phyloP scores from a whole-genome alignment of 1,140 invertebrate species.

The Tenebrio molitor region DNA sequence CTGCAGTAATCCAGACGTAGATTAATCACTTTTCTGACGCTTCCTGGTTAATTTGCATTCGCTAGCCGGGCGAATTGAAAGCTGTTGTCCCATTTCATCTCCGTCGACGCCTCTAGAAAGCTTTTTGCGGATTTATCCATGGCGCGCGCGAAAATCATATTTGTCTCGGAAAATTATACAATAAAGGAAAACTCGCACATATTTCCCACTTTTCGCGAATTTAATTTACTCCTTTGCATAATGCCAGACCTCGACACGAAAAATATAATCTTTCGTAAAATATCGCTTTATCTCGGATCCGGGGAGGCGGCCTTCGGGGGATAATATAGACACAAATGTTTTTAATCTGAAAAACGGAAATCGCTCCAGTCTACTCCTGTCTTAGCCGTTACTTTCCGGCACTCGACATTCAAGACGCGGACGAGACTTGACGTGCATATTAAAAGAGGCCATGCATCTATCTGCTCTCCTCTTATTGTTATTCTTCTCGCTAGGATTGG shows the following conservation, averaged over 20 bases:
- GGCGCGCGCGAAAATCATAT: constrained; percentile 21
- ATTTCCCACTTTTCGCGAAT: constrained; percentile 19
- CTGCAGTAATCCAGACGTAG: constrained; percentile 54
- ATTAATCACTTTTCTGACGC: constrained; percentile 52
- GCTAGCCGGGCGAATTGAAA: constrained; percentile 46
- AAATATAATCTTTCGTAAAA: background rate
- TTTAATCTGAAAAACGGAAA: constrained; percentile 44
- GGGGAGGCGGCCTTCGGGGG: background rate
- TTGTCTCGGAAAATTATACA: constrained; percentile 20
- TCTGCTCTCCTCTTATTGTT: constrained; percentile 55
- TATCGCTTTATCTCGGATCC: background rate
- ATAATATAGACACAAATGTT: constrained; percentile 45
- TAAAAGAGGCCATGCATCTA: constrained; percentile 47
- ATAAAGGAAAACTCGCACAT: constrained; percentile 16
- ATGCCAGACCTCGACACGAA: constrained; percentile 3
- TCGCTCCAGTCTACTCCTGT: constrained; percentile 40
- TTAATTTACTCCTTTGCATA: constrained; percentile 24
- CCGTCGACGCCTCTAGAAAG: constrained; percentile 21
- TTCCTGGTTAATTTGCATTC: constrained; percentile 48
- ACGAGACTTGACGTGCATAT: constrained; percentile 50
- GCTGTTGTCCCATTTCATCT: constrained; percentile 47
- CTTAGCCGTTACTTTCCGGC: constrained; percentile 44
- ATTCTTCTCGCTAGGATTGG: constrained; percentile 58
- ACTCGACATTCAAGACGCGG: constrained; percentile 51
- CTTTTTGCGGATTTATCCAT: constrained; percentile 15